Conservation (phyloP, 2,797 vertebrate species). For the Anableps anableps region DNA sequence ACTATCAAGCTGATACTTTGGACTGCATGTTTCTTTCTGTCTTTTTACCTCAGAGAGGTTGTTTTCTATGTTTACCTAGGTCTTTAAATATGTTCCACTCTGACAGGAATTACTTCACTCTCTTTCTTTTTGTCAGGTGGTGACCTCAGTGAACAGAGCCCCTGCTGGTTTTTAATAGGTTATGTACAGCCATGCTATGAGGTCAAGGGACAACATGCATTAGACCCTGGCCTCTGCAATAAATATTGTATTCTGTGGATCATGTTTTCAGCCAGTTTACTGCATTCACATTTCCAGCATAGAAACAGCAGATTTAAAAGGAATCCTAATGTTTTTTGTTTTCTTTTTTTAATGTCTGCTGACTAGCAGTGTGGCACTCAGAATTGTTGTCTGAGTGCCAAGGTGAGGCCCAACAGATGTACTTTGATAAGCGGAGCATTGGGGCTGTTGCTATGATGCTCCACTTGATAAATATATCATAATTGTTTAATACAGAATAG, state of each 20-base stretch:
- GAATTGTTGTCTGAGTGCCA: too few relatives aligned
- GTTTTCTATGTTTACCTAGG: conserved; percentile 23
- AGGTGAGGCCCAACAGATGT: too few relatives aligned
- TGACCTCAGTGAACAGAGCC: conserved; percentile 26
- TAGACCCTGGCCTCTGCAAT: conserved; percentile 4
- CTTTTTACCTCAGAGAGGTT: conserved; percentile 9
- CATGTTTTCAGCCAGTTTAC: conserved; percentile 2
- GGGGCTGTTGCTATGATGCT: too few relatives aligned
- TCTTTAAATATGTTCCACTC: conserved; percentile 17
- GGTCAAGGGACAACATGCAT: conserved; percentile 26
- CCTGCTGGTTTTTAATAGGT: conserved; percentile 27
- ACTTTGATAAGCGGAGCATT: too few relatives aligned
- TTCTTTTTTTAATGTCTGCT: too few relatives aligned
- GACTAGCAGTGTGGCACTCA: too few relatives aligned
- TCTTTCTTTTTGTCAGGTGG: conserved; percentile 7
- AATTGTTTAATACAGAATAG: not conserved
- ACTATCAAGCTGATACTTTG: conserved; percentile 12
- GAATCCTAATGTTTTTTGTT: not conserved
- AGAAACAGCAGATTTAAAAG: not conserved
- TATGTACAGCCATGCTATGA: conserved; percentile 20
- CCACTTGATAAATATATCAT: too few relatives aligned
- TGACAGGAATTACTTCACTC: conserved; percentile 18
- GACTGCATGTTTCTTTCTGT: conserved; percentile 16
- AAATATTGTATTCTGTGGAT: conserved; percentile 1
- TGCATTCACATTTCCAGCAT: not conserved